A percentile compares a stretch with the other conserved stretches of the same genome.
phyloP scores from a whole-genome alignment of 2,797 vertebrate genomes.

The Sebastes dallii region DNA sequence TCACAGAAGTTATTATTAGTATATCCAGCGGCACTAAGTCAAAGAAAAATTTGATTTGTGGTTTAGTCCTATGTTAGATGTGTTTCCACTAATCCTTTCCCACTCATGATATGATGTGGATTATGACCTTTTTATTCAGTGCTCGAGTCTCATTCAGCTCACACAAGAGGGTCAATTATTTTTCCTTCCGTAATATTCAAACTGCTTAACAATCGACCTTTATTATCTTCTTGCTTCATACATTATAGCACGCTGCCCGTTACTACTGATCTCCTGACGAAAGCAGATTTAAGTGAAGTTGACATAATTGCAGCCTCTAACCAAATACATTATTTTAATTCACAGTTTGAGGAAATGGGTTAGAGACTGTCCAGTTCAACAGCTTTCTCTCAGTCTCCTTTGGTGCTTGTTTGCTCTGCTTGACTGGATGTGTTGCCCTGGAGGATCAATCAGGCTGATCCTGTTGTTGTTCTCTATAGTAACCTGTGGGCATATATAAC shows the following conservation, averaged over 20 bases:
- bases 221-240: background rate
- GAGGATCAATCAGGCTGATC: slow-evolving; percentile 38
- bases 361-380: slow-evolving; percentile 23
- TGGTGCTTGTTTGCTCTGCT: slow-evolving; percentile 43
- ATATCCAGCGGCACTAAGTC: background rate
- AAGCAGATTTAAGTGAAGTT: slow-evolving; percentile 37
- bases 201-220: slow-evolving; percentile 18
- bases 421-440: slow-evolving; percentile 29
- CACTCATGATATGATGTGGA: slow-evolving; percentile 2
- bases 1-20: background rate
- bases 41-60: background rate
- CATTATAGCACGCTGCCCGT: background rate
- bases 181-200: slow-evolving; percentile 6
- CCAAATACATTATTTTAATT: slow-evolving; percentile 53
- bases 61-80: background rate
- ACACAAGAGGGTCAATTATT: background rate
- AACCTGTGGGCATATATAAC: slow-evolving; percentile 33
- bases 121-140: slow-evolving; percentile 25
- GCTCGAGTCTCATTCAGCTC: background rate
- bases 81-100: background rate
- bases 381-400: slow-evolving; percentile 23
- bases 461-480: slow-evolving; percentile 16
- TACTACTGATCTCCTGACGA: slow-evolving; percentile 25
- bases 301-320: slow-evolving; percentile 44
- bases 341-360: slow-evolving; percentile 24